Base-by-base conservation (phyloP, 2,888 invertebrate species). In the Xanthorhoe spadicearia region DNA sequence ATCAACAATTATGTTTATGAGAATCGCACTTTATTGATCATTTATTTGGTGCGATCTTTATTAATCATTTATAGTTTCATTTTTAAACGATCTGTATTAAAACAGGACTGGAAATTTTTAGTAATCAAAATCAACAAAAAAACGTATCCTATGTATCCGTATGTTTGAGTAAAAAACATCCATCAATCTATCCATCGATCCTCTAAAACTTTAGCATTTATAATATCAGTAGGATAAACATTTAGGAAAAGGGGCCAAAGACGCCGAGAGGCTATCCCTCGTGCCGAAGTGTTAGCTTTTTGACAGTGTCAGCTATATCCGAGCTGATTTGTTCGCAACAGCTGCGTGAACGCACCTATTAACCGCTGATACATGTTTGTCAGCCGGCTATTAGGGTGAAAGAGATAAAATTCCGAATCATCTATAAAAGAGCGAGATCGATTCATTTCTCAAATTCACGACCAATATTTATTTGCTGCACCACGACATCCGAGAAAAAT, bases 311-410 rank as follows among this genome's bases (percentile, higher is more conserved):
- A 89, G 88, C 92, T 93, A 92, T 91, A 92, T 92, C 88, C 85
- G 89, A 92, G 86, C 92, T 93, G 92, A 93, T 93, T 93, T 93
- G 92, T 93, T 92, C 90, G 89, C 90, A 88, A 89, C 92, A 93
- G 92, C 92, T 93, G 92, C 91, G 88, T 77, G 85, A 82, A 87
- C 92, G 89, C 92, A 92, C 92, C 92, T 93, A 93, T 93, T 93
- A 92, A 92, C 92, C 93, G 90, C 91, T 92, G 93, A 92, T 92
- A 92, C 93, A 93, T 92, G 93, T 92, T 92, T 91, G 92, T 92
- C 92, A 92, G 92, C 86, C 92, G 92, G 92, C 93, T 92, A 92
- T 92, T 93, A 93, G 93, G 85, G 89, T 74, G 92, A 92, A 87
- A 88, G 92, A 90, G 92, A 93, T 87, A 84, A 87, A 89, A 89